Percentiles rank a stretch among this genome's conserved stretches.
Conservation (phyloP, 2,113 vertebrate genomes). For the Cnemophilus loriae region DNA sequence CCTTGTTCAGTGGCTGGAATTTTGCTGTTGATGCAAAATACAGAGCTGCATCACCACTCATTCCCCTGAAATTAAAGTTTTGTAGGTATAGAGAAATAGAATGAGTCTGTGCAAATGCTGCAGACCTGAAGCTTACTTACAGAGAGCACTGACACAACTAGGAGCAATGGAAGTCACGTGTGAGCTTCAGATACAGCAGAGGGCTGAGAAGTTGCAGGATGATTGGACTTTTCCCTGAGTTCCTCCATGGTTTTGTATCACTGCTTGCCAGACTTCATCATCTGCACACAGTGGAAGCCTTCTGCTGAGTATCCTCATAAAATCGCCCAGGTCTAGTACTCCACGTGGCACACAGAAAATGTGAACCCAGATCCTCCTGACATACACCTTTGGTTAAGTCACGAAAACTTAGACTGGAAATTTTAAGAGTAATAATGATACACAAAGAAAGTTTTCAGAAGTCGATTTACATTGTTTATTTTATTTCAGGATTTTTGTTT, state of each 20-base stretch:
- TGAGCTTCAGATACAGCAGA: not conserved
- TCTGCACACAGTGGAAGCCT: not conserved
- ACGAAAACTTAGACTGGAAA: not conserved
- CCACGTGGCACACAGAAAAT: not conserved
- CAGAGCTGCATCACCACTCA: not conserved
- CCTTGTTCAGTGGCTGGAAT: not conserved
- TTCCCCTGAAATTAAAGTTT: not conserved
- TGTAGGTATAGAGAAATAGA: not conserved
- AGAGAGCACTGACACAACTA: not conserved
- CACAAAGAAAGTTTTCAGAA: not conserved
- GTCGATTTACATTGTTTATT: not conserved
- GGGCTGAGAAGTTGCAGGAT: not conserved
- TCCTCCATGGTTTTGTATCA: not conserved
- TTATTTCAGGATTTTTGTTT: rapidly evolving
- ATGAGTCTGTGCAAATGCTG: not conserved
- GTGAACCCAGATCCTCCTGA: not conserved
- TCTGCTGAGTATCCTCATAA: not conserved
- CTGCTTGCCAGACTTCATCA: not conserved
- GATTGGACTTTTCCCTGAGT: not conserved
- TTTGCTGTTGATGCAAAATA: not conserved
- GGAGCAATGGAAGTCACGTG: not conserved
- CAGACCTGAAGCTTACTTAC: not conserved
- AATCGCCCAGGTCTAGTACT: not conserved
- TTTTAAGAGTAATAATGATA: not conserved
- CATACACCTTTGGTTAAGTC: not conserved